Evolutionary conservation across 1,140 invertebrate genomes (phyloP), one percentile per base, ranked within the genome.

Genomic region (Drosophila ananassae): DNA sequence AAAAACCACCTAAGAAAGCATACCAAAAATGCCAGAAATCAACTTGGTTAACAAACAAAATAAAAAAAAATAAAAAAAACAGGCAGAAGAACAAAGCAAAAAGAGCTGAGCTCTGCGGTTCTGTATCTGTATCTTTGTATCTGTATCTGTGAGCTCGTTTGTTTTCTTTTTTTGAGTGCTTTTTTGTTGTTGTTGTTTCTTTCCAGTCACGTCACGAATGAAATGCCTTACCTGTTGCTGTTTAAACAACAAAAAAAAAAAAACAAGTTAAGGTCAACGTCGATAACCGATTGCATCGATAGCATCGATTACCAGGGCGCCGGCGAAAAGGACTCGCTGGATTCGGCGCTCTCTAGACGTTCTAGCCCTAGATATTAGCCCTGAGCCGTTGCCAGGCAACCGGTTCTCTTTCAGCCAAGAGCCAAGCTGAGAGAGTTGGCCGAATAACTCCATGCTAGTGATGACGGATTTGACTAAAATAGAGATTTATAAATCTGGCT

Each of bases 1-100:
- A 52, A 52, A 67, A 67, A 67, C 59, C 58, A 64, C 46, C 63
- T 67, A 67, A 67, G 63, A 67, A 67, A 67, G 63, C 63, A 67
- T 46, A 67, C 59, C 63, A 67, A 67, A 67, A 64, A 67, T 67
- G 63, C 63, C 63, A 63, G 58, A 61, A 47, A 41, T 67, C 34
- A 67, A 63, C 46, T 66, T 32, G 63, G 63, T 17, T 17, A 47
- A 66, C 58, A 39, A 61, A 52, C 25, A 41, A 41, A 17, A 44
- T 21, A 44, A 44, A 44, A 52, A 46, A 21, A 41, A 41, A 17
- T 22, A 22, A 44, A 44, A 44, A 52, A 46, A 21, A 46, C 13
- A 34, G 44, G 34, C 34, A 51, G 34, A 34, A 47, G 44, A 54
- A 62, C 58, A 62, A 69, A 69, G 63, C 44, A 63, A 6, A 55